Base-by-base conservation (phyloP, 1,140 invertebrate genomes). In the Macrosteles quadrilineatus region DNA sequence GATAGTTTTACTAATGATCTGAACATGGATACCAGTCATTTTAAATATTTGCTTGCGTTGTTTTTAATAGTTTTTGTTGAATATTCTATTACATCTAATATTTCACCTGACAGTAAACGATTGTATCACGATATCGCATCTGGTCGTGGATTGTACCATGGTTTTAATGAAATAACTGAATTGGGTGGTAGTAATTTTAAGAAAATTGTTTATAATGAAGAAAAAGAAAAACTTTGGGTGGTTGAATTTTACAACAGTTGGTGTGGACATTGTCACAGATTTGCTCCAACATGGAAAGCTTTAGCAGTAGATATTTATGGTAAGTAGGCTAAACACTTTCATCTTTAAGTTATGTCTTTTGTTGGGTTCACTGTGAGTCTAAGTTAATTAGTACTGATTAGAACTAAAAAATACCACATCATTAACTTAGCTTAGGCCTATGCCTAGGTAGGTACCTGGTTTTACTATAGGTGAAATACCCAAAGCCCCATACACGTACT, bases 211-310 rank as follows among this genome's bases (percentile, higher is more conserved):
- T 87, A 86, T 73, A 82, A 82, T 9, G 85, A 86, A 70, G 81
- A 80, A 14, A 83, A 83, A 76, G 87, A 87, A 0, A 83, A 83
- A 76, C 87, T 87, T 0, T 90, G 88, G 83, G 68, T 95, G 1
- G 85, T 96, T 1, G 91, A 96, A 80, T 96, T 96, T 83, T 96
- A 95, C 76, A 95, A 91, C 76, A 91, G 88, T 75, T 96, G 90
- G 86, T 97, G 94, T 78, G 94, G 94, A 0, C 90, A 92, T 77
- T 97, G 94, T 80, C 87, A 90, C 74, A 81, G 87, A 70, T 96
- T 93, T 78, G 90, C 93, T 14, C 90, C 91, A 0, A 86, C 84
- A 32, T 96, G 88, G 85, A 95, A 92, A 81, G 76, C 78, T 4
- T 80, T 96, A 45, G 90, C 90, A 0, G 79, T 81, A 21, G 85